phyloP scores from a whole-genome alignment of 37 sponge, comb jelly and placozoan genomes.

The Halichondria panicea region DNA sequence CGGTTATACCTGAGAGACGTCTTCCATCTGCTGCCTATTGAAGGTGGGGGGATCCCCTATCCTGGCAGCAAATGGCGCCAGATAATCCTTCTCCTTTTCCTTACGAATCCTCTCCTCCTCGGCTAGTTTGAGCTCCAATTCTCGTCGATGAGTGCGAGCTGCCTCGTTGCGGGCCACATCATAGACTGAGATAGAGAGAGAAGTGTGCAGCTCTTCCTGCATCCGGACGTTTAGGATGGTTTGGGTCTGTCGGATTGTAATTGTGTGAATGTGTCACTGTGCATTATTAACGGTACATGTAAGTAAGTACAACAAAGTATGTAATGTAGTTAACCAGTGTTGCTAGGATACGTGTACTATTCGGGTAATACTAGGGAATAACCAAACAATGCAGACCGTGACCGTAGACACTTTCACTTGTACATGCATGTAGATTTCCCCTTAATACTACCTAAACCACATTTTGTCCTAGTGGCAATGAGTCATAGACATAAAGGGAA shows the following conservation, averaged over 20 bases:
- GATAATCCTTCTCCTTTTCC: constrained; percentile 94
- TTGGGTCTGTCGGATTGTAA: constrained; percentile 28
- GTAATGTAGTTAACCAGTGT: no score
- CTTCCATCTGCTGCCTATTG: constrained; percentile 33
- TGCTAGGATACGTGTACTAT: no score
- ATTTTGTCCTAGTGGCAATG: no score
- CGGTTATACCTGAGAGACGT: constrained; percentile 35
- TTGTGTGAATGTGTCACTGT: not conserved
- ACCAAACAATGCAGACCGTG: no score
- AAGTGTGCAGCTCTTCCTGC: constrained; percentile 68
- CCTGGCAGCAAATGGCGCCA: constrained; percentile 92
- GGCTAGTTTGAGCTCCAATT: constrained; percentile 64
- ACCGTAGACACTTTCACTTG: no score
- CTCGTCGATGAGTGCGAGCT: constrained; percentile 75
- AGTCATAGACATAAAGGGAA: no score
- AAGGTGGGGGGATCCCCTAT: constrained; percentile 75
- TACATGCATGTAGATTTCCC: no score
- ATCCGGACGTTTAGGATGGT: constrained; percentile 47
- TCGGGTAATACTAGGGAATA: no score
- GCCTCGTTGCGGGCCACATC: constrained; percentile 91
- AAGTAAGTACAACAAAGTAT: no score
- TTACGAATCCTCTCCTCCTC: constrained; percentile 90
- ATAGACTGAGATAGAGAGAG: constrained; percentile 82
- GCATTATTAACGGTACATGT: no score
- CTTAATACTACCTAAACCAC: no score